Conservation (phyloP, 2,113 vertebrate species). For the Psammodynastes pulverulentus region DNA sequence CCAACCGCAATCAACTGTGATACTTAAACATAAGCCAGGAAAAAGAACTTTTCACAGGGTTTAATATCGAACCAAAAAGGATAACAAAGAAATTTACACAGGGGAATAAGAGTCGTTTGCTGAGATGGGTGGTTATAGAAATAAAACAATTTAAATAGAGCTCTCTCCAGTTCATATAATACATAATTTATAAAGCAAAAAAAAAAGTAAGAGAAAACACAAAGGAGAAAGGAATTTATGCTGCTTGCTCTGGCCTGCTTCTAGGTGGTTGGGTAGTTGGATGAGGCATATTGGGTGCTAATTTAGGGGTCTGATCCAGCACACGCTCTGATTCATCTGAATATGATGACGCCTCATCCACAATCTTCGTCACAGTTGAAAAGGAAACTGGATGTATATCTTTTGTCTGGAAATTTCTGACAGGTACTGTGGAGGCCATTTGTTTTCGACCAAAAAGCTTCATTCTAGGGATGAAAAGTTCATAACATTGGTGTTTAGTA, state of each 20-base stretch:
- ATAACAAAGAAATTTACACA: background rate
- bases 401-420: background rate
- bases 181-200: background rate
- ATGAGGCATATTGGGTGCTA: background rate
- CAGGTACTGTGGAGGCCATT: background rate
- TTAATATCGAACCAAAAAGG: background rate
- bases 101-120: background rate
- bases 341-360: background rate
- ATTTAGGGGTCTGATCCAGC: background rate
- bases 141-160: background rate
- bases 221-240: background rate
- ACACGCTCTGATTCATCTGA: background rate
- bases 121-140: background rate
- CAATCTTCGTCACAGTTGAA: background rate
- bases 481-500: background rate
- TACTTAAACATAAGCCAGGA: background rate
- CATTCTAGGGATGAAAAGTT: background rate
- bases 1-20: background rate
- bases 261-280: background rate
- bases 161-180: background rate
- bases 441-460: background rate
- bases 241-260: background rate
- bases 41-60: background rate
- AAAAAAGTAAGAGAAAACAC: background rate
- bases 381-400: background rate